A percentile compares a stretch with the other conserved stretches of the same genome.
phyloP scores from a whole-genome alignment of 2,113 vertebrate species.

The Corythornis madagascariensis region DNA sequence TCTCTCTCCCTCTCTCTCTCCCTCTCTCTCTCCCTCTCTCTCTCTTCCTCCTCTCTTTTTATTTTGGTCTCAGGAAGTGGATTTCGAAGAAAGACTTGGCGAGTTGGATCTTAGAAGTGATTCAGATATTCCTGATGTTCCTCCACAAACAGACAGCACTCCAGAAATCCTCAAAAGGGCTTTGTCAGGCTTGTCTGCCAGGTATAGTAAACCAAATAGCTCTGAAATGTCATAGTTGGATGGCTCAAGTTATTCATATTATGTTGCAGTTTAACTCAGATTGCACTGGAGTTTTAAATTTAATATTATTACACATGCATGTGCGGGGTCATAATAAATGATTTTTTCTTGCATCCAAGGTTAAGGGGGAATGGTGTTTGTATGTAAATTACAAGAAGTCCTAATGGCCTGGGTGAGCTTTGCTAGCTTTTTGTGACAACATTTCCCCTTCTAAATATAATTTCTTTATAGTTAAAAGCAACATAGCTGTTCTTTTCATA shows the following conservation, averaged over 20 bases:
- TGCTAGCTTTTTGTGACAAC: not conserved
- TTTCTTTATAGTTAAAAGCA: not conserved
- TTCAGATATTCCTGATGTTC: conserved; percentile 82
- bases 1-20: too few species aligned
- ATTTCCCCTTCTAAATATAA: not conserved
- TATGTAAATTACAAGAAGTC: not conserved
- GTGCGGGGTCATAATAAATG: not conserved
- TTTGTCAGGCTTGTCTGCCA: conserved; percentile 92
- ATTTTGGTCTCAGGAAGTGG: conserved; percentile 79
- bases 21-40: too few species aligned
- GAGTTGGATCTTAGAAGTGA: conserved; percentile 82
- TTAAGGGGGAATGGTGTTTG: not conserved
- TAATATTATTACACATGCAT: not conserved
- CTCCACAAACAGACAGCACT: conserved; percentile 87
- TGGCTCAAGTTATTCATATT: not conserved
- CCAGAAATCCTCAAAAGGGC: conserved; percentile 93
- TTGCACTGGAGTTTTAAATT: not conserved
- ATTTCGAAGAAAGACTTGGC: conserved; percentile 84
- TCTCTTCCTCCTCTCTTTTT: too few species aligned
- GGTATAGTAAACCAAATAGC: conserved; percentile 74
- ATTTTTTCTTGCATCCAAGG: not conserved
- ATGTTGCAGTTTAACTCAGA: not conserved
- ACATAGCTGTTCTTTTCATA: not conserved
- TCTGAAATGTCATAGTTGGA: not conserved
- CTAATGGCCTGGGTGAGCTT: not conserved